These are phyloP conservation scores for Corapipo altera DNA, from an alignment of 2,113 vertebrate genomes.

Conservation along the genomic window DNA sequence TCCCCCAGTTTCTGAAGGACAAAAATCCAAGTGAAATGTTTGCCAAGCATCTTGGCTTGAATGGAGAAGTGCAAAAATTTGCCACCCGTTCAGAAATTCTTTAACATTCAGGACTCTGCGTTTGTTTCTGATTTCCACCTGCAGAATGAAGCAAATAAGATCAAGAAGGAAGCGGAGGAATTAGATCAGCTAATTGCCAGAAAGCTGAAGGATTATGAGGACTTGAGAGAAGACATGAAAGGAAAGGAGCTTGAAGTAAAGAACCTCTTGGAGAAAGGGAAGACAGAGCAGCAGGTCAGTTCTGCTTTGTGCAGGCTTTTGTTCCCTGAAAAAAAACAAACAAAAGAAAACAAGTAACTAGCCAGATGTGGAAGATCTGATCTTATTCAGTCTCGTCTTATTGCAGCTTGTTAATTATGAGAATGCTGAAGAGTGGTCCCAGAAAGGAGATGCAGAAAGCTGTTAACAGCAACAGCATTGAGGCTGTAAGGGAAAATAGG, in stretches of 20 bases:
- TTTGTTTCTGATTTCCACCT: background rate
- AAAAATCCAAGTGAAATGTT: background rate
- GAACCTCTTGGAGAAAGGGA: slow-evolving; percentile 92
- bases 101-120: background rate
- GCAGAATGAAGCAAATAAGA: slow-evolving; percentile 88
- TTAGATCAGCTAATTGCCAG: slow-evolving; percentile 89
- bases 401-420: background rate
- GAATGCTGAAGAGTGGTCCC: background rate
- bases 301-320: background rate
- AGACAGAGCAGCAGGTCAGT: slow-evolving; percentile 94
- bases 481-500: background rate
- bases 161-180: slow-evolving; percentile 91
- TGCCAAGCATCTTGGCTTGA: background rate
- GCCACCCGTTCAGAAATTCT: background rate
- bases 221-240: slow-evolving; percentile 90
- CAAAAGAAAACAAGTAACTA: background rate
- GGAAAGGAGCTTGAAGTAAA: slow-evolving; percentile 90
- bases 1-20: background rate
- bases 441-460: background rate
- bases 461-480: background rate
- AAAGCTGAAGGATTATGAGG: slow-evolving; percentile 90
- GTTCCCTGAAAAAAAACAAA: background rate
- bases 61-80: background rate
- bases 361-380: background rate
- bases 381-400: background rate